Base-by-base conservation (phyloP, 2,797 vertebrate genomes). In the Rhinatrema bivittatum region DNA sequence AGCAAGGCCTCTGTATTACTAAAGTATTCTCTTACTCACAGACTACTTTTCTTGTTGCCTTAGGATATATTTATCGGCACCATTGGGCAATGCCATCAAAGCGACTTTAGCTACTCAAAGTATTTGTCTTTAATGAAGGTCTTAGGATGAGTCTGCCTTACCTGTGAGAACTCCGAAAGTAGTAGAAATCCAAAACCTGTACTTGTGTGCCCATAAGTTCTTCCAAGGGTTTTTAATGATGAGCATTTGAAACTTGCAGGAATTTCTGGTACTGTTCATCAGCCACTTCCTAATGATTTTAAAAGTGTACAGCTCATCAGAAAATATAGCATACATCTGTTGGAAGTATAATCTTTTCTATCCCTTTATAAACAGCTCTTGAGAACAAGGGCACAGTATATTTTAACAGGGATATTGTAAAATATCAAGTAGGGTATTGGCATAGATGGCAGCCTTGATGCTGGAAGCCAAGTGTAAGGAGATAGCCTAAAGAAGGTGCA, bases 11-110 rank as follows among this genome's bases (percentile, higher is more conserved):
- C 50, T 4, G 5, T 41, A 16, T 38, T 53, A 41, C 50, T 39
- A 9, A 22, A 21, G 33, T 40, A 32, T 48, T 54, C 42, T 11
- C 3, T 18, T 54, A 19, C 60, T 49, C 36, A 41, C 29, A 37
- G 56, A 77, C 59, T 57, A 47, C 53, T 58, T 46, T 71, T 50
- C 42, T 29, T 15, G 4, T 60, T 50, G 57, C 70, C 72, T 75
- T 51, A 43, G 52, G 56, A 68, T 46, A 29, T 32, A 35, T 35
- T 57, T 34, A 19, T 42, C 9, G 27, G 57, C 36, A 24, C 5
- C 20, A 13, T 51, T 3, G 53, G 36, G 52, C 43, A 29, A 62
- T 51, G 48, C 43, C 46, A 53, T 39, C 53, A 16, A 19, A 17
- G 5, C 32, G 46, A 64, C 39, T 65, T 38, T 39, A 24, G 13